phyloP scores from a whole-genome alignment of 2,797 vertebrate species.

The Anas flavirostris region DNA sequence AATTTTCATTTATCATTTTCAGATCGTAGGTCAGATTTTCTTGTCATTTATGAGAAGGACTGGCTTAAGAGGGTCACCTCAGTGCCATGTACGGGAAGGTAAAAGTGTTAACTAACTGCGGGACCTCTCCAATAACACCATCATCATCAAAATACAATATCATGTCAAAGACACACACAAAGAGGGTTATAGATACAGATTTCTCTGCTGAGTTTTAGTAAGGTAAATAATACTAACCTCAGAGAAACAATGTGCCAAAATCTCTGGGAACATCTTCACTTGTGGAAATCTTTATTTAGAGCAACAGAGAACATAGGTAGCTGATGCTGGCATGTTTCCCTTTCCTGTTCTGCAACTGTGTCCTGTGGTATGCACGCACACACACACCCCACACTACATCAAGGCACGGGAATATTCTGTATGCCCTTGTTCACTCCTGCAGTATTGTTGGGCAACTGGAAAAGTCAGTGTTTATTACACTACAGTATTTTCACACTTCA shows the following conservation, averaged over 20 bases:
- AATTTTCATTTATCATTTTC: conserved; percentile 4
- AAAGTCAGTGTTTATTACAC: not conserved
- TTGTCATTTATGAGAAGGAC: not conserved
- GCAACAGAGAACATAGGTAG: not conserved
- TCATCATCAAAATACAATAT: not conserved
- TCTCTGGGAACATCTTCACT: not conserved
- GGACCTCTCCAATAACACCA: not conserved
- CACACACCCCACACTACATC: not conserved
- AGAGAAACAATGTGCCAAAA: not conserved
- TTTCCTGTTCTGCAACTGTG: not conserved
- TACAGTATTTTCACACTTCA: not conserved
- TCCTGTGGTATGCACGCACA: not conserved
- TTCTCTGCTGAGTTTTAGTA: not conserved
- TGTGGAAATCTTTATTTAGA: not conserved
- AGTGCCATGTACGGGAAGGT: too few relatives aligned
- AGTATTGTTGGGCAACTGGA: not conserved
- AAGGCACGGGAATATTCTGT: not conserved
- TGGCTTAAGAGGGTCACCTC: not conserved
- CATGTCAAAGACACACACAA: not conserved
- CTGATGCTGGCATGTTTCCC: not conserved
- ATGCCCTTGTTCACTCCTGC: not conserved
- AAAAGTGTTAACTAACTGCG: not conserved
- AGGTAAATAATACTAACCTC: not conserved
- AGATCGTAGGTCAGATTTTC: not conserved
- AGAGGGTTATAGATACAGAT: not conserved